These are phyloP conservation scores for Nemurella pictetii DNA, from an alignment of 2,888 invertebrate species.

Conservation along the genomic window DNA sequence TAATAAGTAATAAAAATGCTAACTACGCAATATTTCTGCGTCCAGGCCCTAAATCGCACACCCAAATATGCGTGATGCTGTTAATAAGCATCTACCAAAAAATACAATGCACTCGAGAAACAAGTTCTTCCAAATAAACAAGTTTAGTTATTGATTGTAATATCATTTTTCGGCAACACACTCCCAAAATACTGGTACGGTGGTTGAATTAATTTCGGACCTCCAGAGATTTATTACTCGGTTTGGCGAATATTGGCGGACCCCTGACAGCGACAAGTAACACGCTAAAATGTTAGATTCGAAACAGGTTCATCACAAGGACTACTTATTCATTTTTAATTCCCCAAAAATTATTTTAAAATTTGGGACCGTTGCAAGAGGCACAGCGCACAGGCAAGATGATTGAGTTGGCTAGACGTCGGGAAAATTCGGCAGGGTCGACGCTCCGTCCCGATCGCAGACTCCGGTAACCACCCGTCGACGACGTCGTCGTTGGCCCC, in stretches of 20 bases:
- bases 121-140: slow-evolving; percentile 19
- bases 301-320: slow-evolving; percentile 15
- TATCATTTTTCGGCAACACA: slow-evolving; percentile 20
- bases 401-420: neutral
- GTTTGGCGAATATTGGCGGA: slow-evolving; percentile 8
- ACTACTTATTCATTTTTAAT: slow-evolving; percentile 20
- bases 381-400: too few species aligned
- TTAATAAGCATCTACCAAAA: neutral
- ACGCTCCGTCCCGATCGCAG: neutral
- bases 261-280: neutral
- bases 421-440: too few species aligned
- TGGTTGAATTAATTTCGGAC: slow-evolving; percentile 23
- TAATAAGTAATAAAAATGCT: neutral
- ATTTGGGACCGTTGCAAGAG: neutral
- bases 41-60: neutral
- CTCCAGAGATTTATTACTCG: slow-evolving; percentile 11
- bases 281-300: neutral
- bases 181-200: slow-evolving; percentile 26
- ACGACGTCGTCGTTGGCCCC: too few species aligned
- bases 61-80: neutral
- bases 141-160: slow-evolving; percentile 7
- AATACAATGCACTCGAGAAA: slow-evolving; percentile 10
- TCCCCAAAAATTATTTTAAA: slow-evolving; percentile 19
- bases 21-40: neutral
- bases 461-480: too few species aligned